These are phyloP conservation scores for Crenuchus spilurus DNA, from an alignment of 2,797 vertebrate genomes.

Conservation along the genomic window DNA sequence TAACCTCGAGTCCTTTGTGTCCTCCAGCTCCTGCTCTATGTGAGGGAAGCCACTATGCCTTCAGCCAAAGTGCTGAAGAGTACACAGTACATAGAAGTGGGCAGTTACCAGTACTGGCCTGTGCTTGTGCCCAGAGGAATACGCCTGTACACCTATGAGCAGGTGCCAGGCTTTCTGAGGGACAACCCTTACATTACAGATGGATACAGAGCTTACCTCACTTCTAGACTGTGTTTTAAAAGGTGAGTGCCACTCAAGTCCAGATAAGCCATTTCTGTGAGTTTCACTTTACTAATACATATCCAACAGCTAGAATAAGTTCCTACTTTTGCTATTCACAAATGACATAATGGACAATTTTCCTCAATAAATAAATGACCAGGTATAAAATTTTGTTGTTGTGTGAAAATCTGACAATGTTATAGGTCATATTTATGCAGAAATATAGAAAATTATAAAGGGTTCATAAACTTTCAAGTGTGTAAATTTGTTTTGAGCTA, in stretches of 20 bases:
- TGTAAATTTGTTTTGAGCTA: too few relatives aligned
- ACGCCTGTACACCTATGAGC: slow-evolving; percentile 93
- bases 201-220: slow-evolving; percentile 94
- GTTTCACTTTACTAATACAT: too few relatives aligned
- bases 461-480: too few relatives aligned
- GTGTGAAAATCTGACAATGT: too few relatives aligned
- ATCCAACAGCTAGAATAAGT: too few relatives aligned
- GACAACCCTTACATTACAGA: slow-evolving; percentile 98
- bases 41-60: slow-evolving; percentile 72
- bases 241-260: slow-evolving; percentile 87
- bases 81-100: slow-evolving; percentile 92
- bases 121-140: slow-evolving; percentile 93
- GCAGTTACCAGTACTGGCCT: slow-evolving; percentile 94
- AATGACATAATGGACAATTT: too few relatives aligned
- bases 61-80: slow-evolving; percentile 80
- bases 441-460: too few relatives aligned
- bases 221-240: slow-evolving; percentile 91
- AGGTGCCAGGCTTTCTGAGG: slow-evolving; percentile 90
- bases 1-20: not conserved
- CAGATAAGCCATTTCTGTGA: too few relatives aligned
- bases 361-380: too few relatives aligned
- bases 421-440: too few relatives aligned
- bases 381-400: too few relatives aligned
- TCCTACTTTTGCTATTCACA: too few relatives aligned
- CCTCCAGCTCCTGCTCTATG: slow-evolving; percentile 27